Evolutionary conservation across 2,797 vertebrate species (phyloP).

Genomic region (Triplophysa bombifrons): DNA sequence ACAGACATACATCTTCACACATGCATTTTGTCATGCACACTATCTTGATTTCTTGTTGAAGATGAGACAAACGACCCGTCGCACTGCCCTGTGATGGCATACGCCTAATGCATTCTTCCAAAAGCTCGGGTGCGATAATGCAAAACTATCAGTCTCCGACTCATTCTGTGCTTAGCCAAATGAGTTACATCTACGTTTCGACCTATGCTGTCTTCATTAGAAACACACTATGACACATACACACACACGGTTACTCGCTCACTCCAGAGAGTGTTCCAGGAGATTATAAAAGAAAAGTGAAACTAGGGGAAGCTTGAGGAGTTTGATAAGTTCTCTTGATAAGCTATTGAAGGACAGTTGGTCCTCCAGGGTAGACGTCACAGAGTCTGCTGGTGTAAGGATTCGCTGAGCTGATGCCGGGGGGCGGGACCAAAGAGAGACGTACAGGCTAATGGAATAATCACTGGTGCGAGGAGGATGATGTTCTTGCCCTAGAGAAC

Average conservation of each 20-base stretch:
- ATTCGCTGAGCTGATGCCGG: conserved; percentile 66
- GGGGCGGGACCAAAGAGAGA: conserved; percentile 65
- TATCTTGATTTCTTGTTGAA: conserved; percentile 22
- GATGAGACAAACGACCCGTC: not conserved
- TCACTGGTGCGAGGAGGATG: conserved; percentile 84
- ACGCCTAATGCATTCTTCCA: conserved; percentile 33
- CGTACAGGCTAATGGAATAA: conserved; percentile 52
- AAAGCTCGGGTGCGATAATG: conserved; percentile 2
- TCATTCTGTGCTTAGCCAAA: conserved; percentile 4
- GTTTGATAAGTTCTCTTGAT: conserved; percentile 70
- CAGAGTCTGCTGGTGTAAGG: conserved; percentile 54
- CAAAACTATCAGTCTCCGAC: not conserved
- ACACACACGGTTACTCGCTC: conserved; percentile 4
- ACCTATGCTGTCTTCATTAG: conserved; percentile 8
- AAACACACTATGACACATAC: conserved; percentile 37
- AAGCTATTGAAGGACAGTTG: conserved; percentile 69
- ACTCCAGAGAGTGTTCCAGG: conserved; percentile 22
- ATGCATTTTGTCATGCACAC: conserved; percentile 60
- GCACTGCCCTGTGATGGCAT: conserved; percentile 24
- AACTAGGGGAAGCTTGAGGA: conserved; percentile 43
- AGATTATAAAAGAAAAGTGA: conserved; percentile 58
- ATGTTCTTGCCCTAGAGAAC: conserved; percentile 87
- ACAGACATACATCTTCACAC: conserved; percentile 36
- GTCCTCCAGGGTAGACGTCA: conserved; percentile 63
- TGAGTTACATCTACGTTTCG: conserved; percentile 11